Evolutionary conservation across 1,140 invertebrate species (phyloP).

Genomic region (Aphelinus certus): DNA sequence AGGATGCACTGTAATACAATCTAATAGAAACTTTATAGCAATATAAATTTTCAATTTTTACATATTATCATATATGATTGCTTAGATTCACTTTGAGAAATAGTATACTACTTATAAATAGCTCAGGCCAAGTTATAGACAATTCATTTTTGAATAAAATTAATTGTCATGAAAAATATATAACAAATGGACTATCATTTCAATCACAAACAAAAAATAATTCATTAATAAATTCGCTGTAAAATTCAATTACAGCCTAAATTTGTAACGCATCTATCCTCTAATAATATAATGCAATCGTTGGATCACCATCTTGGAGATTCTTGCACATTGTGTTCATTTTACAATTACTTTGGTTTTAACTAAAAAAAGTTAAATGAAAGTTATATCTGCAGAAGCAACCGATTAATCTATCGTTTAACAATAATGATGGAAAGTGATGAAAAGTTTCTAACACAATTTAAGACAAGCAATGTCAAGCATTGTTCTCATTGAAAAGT

Average conservation of each 20-base stretch:
- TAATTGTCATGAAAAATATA: conserved; percentile 21
- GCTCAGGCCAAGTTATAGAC: background rate
- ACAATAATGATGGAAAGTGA: too few relatives aligned
- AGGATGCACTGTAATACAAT: conserved; percentile 16
- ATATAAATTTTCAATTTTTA: conserved; percentile 18
- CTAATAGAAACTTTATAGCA: conserved; percentile 21
- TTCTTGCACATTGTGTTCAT: background rate
- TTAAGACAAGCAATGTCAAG: too few relatives aligned
- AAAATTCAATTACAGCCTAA: too few relatives aligned
- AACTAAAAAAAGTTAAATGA: conserved; percentile 4
- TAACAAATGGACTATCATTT: background rate
- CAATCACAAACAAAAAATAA: conserved; percentile 9
- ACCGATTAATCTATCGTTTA: too few relatives aligned
- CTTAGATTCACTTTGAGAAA: conserved; percentile 8
- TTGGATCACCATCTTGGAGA: too few relatives aligned
- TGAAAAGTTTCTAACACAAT: too few relatives aligned
- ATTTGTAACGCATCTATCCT: too few relatives aligned
- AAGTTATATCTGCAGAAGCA: too few relatives aligned
- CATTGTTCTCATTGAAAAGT: too few relatives aligned
- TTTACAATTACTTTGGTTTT: background rate
- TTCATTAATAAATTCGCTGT: background rate
- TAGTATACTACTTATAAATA: conserved; percentile 2
- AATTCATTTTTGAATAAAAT: conserved; percentile 19
- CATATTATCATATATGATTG: background rate
- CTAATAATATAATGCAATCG: too few relatives aligned